phyloP scores from a whole-genome alignment of 2,113 vertebrate species.

The Oriolus oriolus region DNA sequence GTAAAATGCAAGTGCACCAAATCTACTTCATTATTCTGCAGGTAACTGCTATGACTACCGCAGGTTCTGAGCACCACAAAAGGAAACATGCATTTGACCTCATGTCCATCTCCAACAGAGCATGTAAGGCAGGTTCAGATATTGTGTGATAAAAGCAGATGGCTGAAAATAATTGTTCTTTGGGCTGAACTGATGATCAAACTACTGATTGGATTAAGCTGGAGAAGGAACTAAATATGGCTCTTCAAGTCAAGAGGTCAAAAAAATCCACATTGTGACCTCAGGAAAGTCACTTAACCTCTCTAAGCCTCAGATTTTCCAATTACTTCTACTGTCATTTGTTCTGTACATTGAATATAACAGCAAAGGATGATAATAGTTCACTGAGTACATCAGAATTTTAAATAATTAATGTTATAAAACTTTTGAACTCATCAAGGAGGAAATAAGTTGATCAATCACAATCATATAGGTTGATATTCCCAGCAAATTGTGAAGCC shows the following conservation, averaged over 20 bases:
- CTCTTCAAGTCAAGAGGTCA: background rate
- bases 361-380: background rate
- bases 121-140: background rate
- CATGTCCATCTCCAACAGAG: background rate
- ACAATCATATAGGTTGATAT: background rate
- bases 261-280: background rate
- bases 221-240: background rate
- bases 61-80: background rate
- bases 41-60: background rate
- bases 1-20: background rate
- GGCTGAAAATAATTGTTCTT: background rate
- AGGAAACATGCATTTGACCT: background rate
- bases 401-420: background rate
- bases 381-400: background rate
- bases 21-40: background rate
- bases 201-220: background rate
- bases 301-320: background rate
- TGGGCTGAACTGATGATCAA: background rate
- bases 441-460: background rate
- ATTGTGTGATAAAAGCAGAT: background rate
- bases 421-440: background rate
- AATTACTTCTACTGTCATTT: background rate
- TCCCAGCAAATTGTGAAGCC: background rate
- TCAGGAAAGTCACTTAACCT: background rate
- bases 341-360: background rate